Conservation (phyloP, 2,888 invertebrate species). For the Apocheima hispidaria region DNA sequence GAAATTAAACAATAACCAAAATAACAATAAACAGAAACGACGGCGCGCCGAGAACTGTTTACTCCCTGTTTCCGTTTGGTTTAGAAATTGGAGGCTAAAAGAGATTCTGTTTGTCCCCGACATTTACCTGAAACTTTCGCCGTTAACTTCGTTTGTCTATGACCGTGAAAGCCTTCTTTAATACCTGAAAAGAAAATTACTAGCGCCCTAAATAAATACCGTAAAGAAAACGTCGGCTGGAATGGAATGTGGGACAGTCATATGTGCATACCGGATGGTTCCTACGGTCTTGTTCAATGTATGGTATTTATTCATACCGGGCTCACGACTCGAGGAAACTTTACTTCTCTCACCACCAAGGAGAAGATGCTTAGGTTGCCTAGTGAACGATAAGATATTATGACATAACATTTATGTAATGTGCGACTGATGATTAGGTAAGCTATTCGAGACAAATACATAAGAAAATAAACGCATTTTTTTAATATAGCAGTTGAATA, state of each 20-base stretch:
- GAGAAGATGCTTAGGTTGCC: not conserved
- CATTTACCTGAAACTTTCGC: constrained; percentile 39
- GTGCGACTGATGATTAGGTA: too few relatives aligned
- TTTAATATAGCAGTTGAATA: too few relatives aligned
- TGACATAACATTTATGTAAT: too few relatives aligned
- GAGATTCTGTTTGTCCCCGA: constrained; percentile 33
- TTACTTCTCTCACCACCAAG: too few relatives aligned
- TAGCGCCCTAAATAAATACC: constrained; percentile 27
- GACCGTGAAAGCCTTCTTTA: constrained; percentile 26
- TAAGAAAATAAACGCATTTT: too few relatives aligned
- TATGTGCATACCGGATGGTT: constrained; percentile 22
- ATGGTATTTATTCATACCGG: not conserved
- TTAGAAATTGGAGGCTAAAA: constrained; percentile 41
- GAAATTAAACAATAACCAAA: constrained; percentile 32
- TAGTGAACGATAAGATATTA: too few relatives aligned
- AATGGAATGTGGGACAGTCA: constrained; percentile 18
- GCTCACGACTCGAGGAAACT: not conserved
- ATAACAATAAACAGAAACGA: constrained; percentile 36
- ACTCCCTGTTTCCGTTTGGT: constrained; percentile 36
- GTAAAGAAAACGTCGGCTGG: constrained; percentile 25
- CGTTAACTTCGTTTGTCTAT: constrained; percentile 34
- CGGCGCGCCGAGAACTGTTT: constrained; percentile 24
- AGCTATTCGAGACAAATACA: too few relatives aligned
- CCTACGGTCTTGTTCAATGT: not conserved
- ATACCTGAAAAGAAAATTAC: constrained; percentile 28